Evolutionary conservation across 2,888 invertebrate genomes (phyloP).

Genomic region (Acronicta aceris): DNA sequence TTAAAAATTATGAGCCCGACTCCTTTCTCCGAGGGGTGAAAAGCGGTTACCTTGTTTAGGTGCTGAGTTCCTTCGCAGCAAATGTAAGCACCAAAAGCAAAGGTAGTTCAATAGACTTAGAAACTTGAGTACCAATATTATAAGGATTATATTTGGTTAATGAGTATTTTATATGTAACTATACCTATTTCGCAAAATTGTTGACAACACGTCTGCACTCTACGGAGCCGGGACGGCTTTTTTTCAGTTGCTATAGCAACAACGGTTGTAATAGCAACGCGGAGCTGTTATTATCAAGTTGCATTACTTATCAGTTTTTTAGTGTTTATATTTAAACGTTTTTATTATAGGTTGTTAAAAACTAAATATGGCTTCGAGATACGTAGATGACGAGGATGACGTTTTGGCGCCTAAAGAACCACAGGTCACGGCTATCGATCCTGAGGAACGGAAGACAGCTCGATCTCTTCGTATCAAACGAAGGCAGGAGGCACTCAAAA

Average conservation of each 20-base stretch:
- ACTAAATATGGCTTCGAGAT: conserved; percentile 68
- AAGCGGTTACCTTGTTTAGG: no score
- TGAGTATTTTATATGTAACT: no score
- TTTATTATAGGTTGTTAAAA: conserved; percentile 4
- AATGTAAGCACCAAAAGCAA: no score
- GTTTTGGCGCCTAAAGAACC: conserved; percentile 87
- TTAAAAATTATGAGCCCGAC: no score
- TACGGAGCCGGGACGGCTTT: no score
- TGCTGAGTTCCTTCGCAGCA: no score
- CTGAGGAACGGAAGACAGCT: conserved; percentile 92
- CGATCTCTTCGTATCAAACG: conserved; percentile 91
- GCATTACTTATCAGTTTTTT: conserved; percentile 23
- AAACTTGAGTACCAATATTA: no score
- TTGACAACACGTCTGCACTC: no score
- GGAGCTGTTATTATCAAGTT: conserved; percentile 6
- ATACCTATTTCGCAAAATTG: no score
- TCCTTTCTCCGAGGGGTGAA: no score
- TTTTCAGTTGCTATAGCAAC: conserved; percentile 34
- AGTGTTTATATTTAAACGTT: conserved; percentile 9
- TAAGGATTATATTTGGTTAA: no score
- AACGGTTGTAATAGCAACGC: conserved; percentile 24
- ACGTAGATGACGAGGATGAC: conserved; percentile 80
- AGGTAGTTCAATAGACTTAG: no score
- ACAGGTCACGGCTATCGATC: conserved; percentile 90
- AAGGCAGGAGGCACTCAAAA: conserved; percentile 89